Conservation (phyloP, 2,888 invertebrate genomes). For the Atethmia centrago region DNA sequence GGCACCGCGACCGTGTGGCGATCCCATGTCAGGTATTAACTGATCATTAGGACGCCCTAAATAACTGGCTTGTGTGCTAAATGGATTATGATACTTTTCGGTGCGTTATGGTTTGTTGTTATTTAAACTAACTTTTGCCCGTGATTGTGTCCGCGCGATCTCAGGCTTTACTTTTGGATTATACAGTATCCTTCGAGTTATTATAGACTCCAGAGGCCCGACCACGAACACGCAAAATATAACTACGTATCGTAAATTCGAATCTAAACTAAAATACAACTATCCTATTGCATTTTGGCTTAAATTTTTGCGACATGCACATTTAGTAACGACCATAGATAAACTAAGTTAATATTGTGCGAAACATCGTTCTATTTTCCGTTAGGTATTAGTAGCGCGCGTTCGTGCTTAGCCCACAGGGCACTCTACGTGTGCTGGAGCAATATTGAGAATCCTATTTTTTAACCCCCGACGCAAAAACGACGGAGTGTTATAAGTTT, state of each 20-base stretch:
- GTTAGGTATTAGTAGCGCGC: background rate
- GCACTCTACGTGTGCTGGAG: background rate
- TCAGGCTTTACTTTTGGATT: background rate
- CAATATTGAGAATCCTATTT: background rate
- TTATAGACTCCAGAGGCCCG: background rate
- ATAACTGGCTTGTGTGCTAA: conserved; percentile 39
- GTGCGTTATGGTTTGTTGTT: conserved; percentile 7
- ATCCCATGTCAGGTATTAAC: conserved; percentile 49
- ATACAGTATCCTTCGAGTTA: background rate
- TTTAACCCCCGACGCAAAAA: no score
- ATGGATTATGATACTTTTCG: conserved; percentile 39
- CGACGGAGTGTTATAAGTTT: no score
- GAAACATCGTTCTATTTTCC: no score
- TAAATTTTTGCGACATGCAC: no score
- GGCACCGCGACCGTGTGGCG: conserved; percentile 32
- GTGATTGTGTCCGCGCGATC: background rate
- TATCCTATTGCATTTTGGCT: no score
- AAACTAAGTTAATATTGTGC: no score
- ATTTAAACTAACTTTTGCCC: conserved; percentile 9
- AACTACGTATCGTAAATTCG: background rate
- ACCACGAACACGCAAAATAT: background rate
- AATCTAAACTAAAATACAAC: no score
- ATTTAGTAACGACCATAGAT: no score
- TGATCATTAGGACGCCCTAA: conserved; percentile 61
- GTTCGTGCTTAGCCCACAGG: background rate